Evolutionary conservation across 2,888 invertebrate species (phyloP).

Genomic region (Apamea crenata): DNA sequence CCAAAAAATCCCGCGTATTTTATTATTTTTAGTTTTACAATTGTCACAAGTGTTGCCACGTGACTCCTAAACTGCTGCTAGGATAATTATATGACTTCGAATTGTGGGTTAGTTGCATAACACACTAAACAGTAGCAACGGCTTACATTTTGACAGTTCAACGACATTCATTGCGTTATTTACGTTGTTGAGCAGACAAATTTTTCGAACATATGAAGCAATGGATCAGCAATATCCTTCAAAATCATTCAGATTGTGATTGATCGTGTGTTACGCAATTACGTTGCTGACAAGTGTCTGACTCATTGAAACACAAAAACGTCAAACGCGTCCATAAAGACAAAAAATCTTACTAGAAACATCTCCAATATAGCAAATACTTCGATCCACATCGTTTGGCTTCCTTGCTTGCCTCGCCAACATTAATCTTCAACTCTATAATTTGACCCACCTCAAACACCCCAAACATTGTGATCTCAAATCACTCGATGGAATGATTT

Average conservation of each 20-base stretch:
- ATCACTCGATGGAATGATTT: slow-evolving; percentile 72
- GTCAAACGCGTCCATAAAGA: neutral
- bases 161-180: neutral
- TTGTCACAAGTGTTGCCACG: neutral
- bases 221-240: neutral
- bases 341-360: neutral
- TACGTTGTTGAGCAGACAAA: neutral
- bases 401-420: slow-evolving; percentile 20
- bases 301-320: slow-evolving; percentile 1
- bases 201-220: neutral
- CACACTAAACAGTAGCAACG: neutral
- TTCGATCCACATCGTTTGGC: neutral
- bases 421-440: slow-evolving; percentile 63
- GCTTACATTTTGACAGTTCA: neutral
- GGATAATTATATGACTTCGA: neutral
- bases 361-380: neutral
- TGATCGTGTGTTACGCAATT: too few relatives aligned
- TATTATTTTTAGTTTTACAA: neutral
- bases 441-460: slow-evolving; percentile 59
- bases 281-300: neutral
- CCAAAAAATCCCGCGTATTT: neutral
- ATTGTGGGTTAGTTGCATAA: neutral
- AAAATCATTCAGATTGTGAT: neutral
- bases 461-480: slow-evolving; percentile 77
- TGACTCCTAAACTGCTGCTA: neutral